Base-by-base conservation (phyloP, 1,140 invertebrate genomes). In the Drosophila ogumai region DNA sequence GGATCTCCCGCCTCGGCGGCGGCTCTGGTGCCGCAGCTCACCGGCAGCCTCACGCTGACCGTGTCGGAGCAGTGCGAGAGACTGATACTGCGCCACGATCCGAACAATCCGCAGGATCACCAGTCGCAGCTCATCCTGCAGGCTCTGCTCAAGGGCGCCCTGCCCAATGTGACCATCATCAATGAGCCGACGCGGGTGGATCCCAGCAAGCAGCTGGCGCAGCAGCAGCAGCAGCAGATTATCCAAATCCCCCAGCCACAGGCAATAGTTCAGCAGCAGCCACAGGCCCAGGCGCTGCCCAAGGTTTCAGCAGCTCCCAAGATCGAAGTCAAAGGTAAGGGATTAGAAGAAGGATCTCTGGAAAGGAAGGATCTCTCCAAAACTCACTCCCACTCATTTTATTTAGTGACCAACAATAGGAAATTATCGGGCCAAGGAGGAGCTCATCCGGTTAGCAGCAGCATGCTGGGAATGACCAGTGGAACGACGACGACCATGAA, bases 111-210 rank as follows among this genome's bases (percentile, higher is more conserved):
- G 7, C 92, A 92, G 58, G 92, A 93, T 68, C 82, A 91, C 43
- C 92, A 93, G 43, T 92, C 92, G 31, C 92, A 93, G 66, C 63
- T 92, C 1, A 92, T 93, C 41, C 38, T 93, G 43, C 92, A 93
- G 49, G 92, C 92, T 3, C 64, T 93, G 59, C 60, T 93, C 9
- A 93, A 91, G 41, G 92, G 92, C 2, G 91, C 92, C 2, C 54
- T 93, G 57, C 91, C 91, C 49, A 93, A 93, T 77, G 77, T 93
- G 13, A 92, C 92, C 31, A 92, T 93, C n/a, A 91, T 93, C 50
- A 92, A 92, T 63, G 92, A 93, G 44, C 90, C 92, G 12, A 86
- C 85, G 3, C 82, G 85, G 10, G 57, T 90, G 19, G 87, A 90
- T 36, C 28, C 55, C 15, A 90, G 54, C 44, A 82, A 82, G 41